Percentiles rank a stretch among this genome's conserved stretches.
These are phyloP conservation scores for Pocillopora grandis DNA, from an alignment of 92 coral and sea anemone species.

Conservation along the genomic window DNA sequence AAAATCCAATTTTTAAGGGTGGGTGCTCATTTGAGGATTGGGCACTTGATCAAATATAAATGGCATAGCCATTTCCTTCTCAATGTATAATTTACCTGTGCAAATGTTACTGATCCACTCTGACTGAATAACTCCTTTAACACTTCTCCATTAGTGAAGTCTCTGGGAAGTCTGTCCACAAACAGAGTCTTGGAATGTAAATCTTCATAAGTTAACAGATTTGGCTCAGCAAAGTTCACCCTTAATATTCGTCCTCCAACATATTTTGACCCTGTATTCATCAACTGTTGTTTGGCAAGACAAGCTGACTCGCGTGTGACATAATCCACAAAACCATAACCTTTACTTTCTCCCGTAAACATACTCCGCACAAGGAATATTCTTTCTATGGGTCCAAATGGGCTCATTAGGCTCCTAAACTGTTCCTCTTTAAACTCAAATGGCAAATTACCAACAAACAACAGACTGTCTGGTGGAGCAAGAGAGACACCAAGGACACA, in stretches of 20 bases:
- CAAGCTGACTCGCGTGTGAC: constrained; percentile 65
- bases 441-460: constrained; percentile 94
- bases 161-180: constrained; percentile 84
- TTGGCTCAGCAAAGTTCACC: constrained; percentile 83
- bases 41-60: too few relatives aligned
- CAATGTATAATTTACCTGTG: constrained; percentile 64
- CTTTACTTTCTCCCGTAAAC: constrained; percentile 88
- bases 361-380: constrained; percentile 78
- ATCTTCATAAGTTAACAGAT: constrained; percentile 66
- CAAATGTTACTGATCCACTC: constrained; percentile 85
- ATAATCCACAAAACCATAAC: constrained; percentile 95
- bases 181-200: constrained; percentile 89
- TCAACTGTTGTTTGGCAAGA: constrained; percentile 73
- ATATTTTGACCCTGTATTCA: constrained; percentile 77
- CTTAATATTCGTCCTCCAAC: constrained; percentile 83
- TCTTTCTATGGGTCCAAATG: constrained; percentile 85
- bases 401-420: constrained; percentile 79
- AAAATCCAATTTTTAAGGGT: too few relatives aligned
- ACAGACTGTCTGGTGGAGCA: constrained; percentile 75
- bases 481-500: constrained; percentile 60
- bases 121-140: constrained; percentile 68
- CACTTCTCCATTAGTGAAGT: constrained; percentile 78
- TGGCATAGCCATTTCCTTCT: too few relatives aligned
- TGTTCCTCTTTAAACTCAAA: constrained; percentile 81
- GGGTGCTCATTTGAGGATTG: too few relatives aligned